These are phyloP conservation scores for Epinotia demarniana DNA, from an alignment of 2,888 invertebrate species.

Conservation along the genomic window DNA sequence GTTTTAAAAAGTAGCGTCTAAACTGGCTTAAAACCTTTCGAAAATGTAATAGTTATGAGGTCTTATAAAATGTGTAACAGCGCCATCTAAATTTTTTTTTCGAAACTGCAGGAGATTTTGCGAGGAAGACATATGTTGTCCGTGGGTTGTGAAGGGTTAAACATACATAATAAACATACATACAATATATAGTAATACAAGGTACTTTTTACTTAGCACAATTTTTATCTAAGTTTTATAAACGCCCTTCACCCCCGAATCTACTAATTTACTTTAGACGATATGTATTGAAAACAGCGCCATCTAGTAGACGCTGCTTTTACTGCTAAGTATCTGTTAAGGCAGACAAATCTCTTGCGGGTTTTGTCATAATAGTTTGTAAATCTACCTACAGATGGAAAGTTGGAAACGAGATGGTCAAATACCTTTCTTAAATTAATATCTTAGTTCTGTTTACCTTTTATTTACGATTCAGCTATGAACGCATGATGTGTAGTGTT, in stretches of 20 bases:
- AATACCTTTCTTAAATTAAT: too few species aligned
- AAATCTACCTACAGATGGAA: constrained; percentile 10
- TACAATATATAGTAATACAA: too few species aligned
- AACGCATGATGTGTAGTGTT: too few species aligned
- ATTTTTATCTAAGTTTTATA: too few species aligned
- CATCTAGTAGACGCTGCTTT: background rate
- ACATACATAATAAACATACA: too few species aligned
- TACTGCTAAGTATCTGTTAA: background rate
- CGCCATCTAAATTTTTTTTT: background rate
- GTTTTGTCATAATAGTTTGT: background rate
- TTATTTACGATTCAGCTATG: too few species aligned
- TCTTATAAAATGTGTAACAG: background rate
- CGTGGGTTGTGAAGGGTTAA: too few species aligned
- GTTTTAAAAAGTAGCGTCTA: background rate
- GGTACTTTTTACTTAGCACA: background rate
- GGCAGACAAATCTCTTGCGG: background rate
- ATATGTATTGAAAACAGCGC: constrained; percentile 3
- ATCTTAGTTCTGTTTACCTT: too few species aligned
- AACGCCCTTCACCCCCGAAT: background rate
- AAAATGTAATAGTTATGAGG: background rate
- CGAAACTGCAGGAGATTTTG: too few species aligned
- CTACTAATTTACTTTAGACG: background rate
- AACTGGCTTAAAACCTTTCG: background rate
- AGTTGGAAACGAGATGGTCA: constrained; percentile 5
- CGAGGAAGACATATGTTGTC: too few species aligned